Evolutionary conservation across 2,797 vertebrate species (phyloP), one percentile per base, ranked within the genome.

Genomic region (Acipenser oxyrinchus): DNA sequence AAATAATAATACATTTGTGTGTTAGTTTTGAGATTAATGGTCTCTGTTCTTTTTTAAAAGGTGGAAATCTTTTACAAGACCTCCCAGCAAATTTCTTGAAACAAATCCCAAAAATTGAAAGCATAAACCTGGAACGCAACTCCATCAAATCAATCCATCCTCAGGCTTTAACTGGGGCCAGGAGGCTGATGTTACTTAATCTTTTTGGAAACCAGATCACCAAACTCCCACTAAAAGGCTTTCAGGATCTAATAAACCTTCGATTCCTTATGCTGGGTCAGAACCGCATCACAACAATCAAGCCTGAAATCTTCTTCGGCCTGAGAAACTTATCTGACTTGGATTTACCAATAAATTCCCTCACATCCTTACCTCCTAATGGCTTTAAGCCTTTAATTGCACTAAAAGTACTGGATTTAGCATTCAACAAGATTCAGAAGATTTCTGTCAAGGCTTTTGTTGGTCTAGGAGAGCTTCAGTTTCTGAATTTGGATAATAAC

Each of bases 401-500:
- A 23, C 86, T 92, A 8, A 90, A 89, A 69, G 87, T 90, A 37
- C 68, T 90, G 68, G 87, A 91, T 57, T 76, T 91, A 15, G 82
- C 85, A 6, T 60, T 88, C 57, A 91, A 91, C 73, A 86, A 73
- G 23, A 89, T 91, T 15, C 76, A 86, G 49, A 86, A 48, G 69
- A 80, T 91, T 49, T 82, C 85, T 7, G 74, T 78, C 0, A 87
- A 83, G 72, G 79, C 85, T 50, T 91, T 90, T 64, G 70, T 68
- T 7, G 89, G 90, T 64, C 83, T 91, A 11, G 71, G 70, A 57
- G 77, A 84, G 69, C 79, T 92, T 51, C 75, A 89, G 73, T 89
- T 90, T 71, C 88, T 90, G 68, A 91, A 90, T 75, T 67, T 91
- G 63, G 86, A 90, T 75, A 89, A 86, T 62, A 92, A 90, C 79